Conservation (phyloP, 2,888 invertebrate species). For the Cantharis rufa region DNA sequence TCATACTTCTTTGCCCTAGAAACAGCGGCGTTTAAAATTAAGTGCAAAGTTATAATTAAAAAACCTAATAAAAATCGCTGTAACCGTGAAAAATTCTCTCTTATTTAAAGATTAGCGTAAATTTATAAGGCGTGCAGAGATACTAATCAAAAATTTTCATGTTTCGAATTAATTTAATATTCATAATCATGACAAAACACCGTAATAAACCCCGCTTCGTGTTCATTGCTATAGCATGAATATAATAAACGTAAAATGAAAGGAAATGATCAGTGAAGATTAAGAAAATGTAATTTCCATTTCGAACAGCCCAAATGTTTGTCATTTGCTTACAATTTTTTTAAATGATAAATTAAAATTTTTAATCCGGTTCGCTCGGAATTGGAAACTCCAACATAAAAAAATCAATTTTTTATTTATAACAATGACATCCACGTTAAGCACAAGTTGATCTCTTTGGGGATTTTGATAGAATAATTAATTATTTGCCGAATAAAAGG, state of each 20-base stretch:
- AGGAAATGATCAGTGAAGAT: background rate
- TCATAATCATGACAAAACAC: background rate
- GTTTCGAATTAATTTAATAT: background rate
- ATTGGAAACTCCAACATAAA: background rate
- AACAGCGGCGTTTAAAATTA: background rate
- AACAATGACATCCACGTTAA: background rate
- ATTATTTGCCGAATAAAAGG: conserved; percentile 17
- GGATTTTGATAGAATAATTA: conserved; percentile 15
- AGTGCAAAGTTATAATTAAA: background rate
- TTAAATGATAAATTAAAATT: conserved; percentile 1
- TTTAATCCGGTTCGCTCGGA: background rate
- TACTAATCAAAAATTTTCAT: background rate
- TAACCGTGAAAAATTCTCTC: background rate
- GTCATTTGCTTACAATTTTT: conserved; percentile 1
- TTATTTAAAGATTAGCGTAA: background rate
- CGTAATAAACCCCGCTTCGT: background rate
- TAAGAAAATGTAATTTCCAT: conserved; percentile 3
- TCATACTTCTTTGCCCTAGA: background rate
- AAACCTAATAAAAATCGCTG: background rate
- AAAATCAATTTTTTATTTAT: background rate
- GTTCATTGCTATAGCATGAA: background rate
- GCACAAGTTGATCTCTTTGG: background rate
- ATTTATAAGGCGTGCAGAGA: background rate
- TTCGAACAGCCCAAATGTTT: background rate
- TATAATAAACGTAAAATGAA: background rate